Conservation (phyloP, 1,140 invertebrate species). For the Conus betulinus region DNA sequence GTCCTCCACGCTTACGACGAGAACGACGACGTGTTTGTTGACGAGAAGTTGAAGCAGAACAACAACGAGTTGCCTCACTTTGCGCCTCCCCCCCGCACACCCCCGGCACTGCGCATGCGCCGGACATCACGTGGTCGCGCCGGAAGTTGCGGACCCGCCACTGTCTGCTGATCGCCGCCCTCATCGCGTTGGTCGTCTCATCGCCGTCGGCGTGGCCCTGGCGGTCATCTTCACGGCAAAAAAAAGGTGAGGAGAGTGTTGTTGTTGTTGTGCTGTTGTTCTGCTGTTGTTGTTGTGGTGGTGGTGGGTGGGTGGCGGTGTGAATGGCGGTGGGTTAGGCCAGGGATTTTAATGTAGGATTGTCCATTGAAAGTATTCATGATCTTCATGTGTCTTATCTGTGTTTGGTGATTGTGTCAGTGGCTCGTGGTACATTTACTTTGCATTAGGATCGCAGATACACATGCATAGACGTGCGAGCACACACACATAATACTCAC, state of each 20-base stretch:
- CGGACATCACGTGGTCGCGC: slow-evolving; percentile 18
- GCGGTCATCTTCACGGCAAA: slow-evolving; percentile 10
- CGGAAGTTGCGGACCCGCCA: slow-evolving; percentile 11
- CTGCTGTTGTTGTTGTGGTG: neutral
- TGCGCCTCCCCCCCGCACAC: slow-evolving; percentile 21
- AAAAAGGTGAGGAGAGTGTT: neutral
- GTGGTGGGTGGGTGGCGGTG: neutral
- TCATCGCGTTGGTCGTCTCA: neutral
- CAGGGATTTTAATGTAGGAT: neutral
- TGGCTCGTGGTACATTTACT: too few relatives aligned
- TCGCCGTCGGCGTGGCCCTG: slow-evolving; percentile 18
- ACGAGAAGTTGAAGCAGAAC: slow-evolving; percentile 31
- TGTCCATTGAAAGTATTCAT: neutral
- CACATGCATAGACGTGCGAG: too few relatives aligned
- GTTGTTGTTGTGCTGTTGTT: neutral
- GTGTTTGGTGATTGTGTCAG: too few relatives aligned
- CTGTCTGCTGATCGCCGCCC: slow-evolving; percentile 4
- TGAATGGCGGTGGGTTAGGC: neutral
- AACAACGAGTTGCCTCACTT: slow-evolving; percentile 10
- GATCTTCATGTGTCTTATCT: too few relatives aligned
- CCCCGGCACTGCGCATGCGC: slow-evolving; percentile 24
- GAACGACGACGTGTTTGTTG: slow-evolving; percentile 26
- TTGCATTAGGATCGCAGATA: too few relatives aligned
- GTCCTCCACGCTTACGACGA: neutral
- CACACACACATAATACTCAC: too few relatives aligned